phyloP scores from a whole-genome alignment of 2,113 vertebrate genomes.

The Odocoileus virginianus region DNA sequence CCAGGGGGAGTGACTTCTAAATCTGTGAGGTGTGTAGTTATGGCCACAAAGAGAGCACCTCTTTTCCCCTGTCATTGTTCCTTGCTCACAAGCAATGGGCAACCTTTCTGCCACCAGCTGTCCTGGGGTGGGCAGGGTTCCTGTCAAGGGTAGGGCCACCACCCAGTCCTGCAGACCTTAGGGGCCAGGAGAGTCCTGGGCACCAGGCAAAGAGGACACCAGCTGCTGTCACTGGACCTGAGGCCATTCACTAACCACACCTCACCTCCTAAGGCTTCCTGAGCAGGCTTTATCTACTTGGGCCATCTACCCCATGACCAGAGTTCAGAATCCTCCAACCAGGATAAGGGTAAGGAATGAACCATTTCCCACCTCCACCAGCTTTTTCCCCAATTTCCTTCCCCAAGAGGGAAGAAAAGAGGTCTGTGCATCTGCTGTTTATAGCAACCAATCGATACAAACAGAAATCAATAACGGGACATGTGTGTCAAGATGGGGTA shows the following conservation, averaged over 20 bases:
- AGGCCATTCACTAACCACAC: background rate
- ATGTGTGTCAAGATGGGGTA: background rate
- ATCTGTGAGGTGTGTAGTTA: background rate
- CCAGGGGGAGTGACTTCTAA: background rate
- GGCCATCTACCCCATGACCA: background rate
- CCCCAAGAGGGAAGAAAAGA: background rate
- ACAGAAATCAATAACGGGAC: background rate
- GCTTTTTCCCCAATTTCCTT: background rate
- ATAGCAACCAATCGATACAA: background rate
- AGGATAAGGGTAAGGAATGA: background rate
- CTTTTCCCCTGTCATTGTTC: background rate
- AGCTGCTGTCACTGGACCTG: background rate
- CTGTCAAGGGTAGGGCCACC: background rate
- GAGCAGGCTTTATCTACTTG: background rate
- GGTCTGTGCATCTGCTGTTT: background rate
- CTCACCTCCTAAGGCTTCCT: background rate
- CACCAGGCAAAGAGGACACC: background rate
- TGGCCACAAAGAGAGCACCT: background rate
- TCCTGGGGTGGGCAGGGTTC: background rate
- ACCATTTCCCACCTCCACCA: background rate
- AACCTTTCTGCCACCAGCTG: background rate
- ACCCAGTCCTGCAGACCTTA: background rate
- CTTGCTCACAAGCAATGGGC: background rate
- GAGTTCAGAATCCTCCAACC: background rate
- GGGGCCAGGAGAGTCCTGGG: background rate